Percentiles rank a stretch among this genome's conserved stretches.
Conservation (phyloP, 2,888 invertebrate species). For the Pecten maximus region DNA sequence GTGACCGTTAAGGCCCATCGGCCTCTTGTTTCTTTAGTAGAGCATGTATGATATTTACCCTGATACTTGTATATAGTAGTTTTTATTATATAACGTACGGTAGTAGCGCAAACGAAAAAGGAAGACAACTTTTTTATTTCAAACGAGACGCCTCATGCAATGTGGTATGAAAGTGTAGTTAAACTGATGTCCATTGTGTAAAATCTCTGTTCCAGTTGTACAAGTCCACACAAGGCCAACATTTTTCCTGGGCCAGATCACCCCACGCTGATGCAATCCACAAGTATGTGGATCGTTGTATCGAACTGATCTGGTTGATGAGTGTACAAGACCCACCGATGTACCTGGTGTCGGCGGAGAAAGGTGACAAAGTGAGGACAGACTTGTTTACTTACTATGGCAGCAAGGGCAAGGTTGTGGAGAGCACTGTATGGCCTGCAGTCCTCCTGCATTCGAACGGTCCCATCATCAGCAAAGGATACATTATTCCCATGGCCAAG, state of each 20-base stretch:
- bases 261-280: not conserved
- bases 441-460: not conserved
- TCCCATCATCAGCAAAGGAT: not conserved
- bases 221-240: not conserved
- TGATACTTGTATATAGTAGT: no score
- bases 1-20: no score
- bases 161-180: no score
- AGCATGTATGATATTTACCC: no score
- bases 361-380: not conserved
- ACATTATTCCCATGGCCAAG: not conserved
- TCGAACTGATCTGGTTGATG: constrained; percentile 5
- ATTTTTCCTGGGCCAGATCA: not conserved
- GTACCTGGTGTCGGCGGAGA: not conserved
- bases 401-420: not conserved
- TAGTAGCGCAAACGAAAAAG: no score
- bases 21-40: no score
- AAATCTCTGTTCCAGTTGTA: not conserved
- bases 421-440: not conserved
- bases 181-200: not conserved
- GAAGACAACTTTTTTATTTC: no score
- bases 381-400: not conserved
- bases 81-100: no score
- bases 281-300: not conserved
- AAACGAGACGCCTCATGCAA: no score
- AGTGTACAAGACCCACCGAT: not conserved